Base-by-base conservation (phyloP, 2,797 vertebrate genomes). In the Mionectes olivaceus region DNA sequence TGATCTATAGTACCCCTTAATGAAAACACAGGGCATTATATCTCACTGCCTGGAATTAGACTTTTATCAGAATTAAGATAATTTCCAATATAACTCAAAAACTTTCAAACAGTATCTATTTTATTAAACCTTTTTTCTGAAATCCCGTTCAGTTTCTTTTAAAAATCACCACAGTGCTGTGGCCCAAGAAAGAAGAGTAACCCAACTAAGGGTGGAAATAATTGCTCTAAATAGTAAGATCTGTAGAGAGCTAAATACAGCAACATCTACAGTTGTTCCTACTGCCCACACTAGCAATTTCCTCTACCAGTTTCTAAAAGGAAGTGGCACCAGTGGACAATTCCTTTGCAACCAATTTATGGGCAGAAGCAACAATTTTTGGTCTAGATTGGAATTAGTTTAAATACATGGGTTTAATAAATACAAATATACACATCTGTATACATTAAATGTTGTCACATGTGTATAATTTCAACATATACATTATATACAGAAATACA, bases 381-480 rank as follows among this genome's bases (percentile, higher is more conserved):
- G 94, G 90, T 97, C 93, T 95, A 94, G 87, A 88, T 91, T 86
- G n/a, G 76, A 96, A 96, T 95, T 94, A 93, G 81, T 92, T 97
- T 96, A 97, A 97, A 97, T 96, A 95, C 92, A 96, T 86, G 92
- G 86, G 89, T 96, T 97, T 97, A 97, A 97, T 97, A 97, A 97
- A 97, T 97, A 97, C 96, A 97, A 97, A 97, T 97, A 97, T 97
- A 96, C 96, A 97, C 94, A 95, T 96, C 89, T 97, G 96, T 97
- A 97, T 97, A 97, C 95, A 97, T 96, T 95, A 95, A 96, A 96
- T 95, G 96, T 86, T 95, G 89, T 95, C 96, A 96, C 95, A 88
- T 89, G 95, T 96, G 94, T 97, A 93, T 97, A 96, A 96, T 96
- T 97, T 89, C 95, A 95, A 97, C 97, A 97, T 96, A 96, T 96